These are phyloP conservation scores for Ommatoiulus sabulosus DNA, from an alignment of 2,888 invertebrate species.

Conservation along the genomic window DNA sequence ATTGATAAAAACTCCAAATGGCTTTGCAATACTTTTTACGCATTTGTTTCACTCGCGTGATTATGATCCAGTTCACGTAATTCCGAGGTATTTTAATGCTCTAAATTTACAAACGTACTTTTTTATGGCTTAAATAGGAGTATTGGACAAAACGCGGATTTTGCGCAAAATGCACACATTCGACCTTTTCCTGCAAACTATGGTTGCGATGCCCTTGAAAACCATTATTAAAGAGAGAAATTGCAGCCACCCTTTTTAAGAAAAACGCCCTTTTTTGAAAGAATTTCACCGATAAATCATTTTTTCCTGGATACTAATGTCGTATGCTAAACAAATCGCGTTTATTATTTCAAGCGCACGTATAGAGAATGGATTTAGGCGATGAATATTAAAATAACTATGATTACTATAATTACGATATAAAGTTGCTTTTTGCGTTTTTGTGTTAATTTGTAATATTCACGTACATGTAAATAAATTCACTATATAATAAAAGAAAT, in stretches of 20 bases:
- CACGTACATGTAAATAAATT: background rate
- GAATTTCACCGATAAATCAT: slow-evolving; percentile 17
- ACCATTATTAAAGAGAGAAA: slow-evolving; percentile 4
- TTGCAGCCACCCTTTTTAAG: slow-evolving; percentile 24
- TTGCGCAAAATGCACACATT: background rate
- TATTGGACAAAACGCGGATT: background rate
- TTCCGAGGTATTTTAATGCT: slow-evolving; percentile 3
- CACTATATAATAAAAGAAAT: background rate
- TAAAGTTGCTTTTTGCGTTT: background rate
- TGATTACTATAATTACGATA: slow-evolving; percentile 6
- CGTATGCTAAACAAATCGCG: background rate
- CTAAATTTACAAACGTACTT: background rate
- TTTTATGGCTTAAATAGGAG: background rate
- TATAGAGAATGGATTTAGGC: background rate
- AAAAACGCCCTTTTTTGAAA: slow-evolving; percentile 21
- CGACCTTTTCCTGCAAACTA: slow-evolving; percentile 10
- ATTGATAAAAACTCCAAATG: background rate
- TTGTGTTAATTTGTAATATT: background rate
- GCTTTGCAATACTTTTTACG: no score
- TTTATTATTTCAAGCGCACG: background rate
- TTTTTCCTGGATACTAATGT: background rate
- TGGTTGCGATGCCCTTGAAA: slow-evolving; percentile 27
- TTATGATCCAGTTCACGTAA: slow-evolving; percentile 30
- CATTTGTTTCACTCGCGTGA: background rate
- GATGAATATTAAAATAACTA: background rate